Evolutionary conservation across 2,888 invertebrate genomes (phyloP), one percentile per base, ranked within the genome.

Genomic region (Plusia festucae): DNA sequence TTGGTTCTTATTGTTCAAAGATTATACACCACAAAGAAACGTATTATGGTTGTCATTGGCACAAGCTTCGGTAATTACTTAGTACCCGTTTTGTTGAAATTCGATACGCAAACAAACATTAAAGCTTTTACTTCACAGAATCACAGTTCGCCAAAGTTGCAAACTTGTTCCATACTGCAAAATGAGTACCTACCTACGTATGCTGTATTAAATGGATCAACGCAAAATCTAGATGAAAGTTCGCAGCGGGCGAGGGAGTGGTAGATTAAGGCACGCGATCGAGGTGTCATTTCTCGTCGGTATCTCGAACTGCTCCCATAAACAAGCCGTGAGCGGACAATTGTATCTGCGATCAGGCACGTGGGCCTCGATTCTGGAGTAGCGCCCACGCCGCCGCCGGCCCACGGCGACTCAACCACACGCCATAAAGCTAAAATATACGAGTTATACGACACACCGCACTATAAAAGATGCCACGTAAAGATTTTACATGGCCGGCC

Each of bases 301-400:
- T 90, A 91, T 89, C 90, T 85, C 79, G 75, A 82, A 88, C 85
- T 88, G 89, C 88, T 87, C 86, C 85, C 88, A 90, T 93, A 92
- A 93, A 93, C 90, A 88, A 90, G 91, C 90, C 89, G 82, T 81
- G 77, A 88, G 90, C 89, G 85, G 88, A 91, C 91, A 92, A 93
- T 91, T 84, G 89, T 91, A 93, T 93, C 93, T 91, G 86, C 85
- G 86, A 93, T 92, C 93, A 79, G 88, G 90, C 91, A 91, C 90
- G 92, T 91, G 93, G 92, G 93, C 89, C 68, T 88, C 85, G 84
- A 86, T 90, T 91, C 91, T 92, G 92, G 92, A 92, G 93, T 90
- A 93, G 91, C 94, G 89, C 94, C 94, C 92, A 94, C 94, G 91
- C 89, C 76, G 46, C 84, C 66, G 74, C 56, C 60, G 81, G 80